Evolutionary conservation across 2,113 vertebrate species (phyloP).

Genomic region (Oreochromis niloticus): DNA sequence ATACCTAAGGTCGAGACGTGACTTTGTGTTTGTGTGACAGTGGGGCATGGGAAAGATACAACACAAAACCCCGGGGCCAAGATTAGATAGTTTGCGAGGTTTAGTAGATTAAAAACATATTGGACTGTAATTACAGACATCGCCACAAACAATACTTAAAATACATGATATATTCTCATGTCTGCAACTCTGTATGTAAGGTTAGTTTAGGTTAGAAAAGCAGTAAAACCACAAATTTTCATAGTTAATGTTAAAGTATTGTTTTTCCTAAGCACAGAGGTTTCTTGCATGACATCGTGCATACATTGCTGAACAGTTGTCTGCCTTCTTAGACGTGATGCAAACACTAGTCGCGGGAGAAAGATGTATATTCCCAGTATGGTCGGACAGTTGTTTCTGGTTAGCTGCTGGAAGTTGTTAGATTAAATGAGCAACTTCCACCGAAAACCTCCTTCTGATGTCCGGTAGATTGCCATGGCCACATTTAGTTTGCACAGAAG

Average conservation of each 20-base stretch:
- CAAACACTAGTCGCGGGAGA: fast-evolving
- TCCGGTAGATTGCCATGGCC: background rate
- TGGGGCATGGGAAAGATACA: slow-evolving; percentile 58
- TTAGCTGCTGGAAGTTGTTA: background rate
- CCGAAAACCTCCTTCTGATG: background rate
- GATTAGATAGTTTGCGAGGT: background rate
- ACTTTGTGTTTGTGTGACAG: slow-evolving; percentile 32
- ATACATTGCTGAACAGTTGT: background rate
- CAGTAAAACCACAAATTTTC: background rate
- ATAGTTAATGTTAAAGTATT: background rate
- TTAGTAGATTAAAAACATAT: background rate
- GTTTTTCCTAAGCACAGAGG: background rate
- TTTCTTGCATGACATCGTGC: background rate
- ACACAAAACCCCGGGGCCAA: slow-evolving; percentile 14
- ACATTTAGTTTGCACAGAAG: fast-evolving
- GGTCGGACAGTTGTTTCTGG: background rate
- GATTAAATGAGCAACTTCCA: background rate
- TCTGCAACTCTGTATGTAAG: background rate
- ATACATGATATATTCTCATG: background rate
- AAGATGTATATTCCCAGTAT: background rate
- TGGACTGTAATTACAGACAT: background rate
- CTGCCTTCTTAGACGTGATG: background rate
- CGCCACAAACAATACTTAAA: background rate
- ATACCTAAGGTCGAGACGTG: slow-evolving; percentile 42
- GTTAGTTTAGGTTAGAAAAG: background rate